Base-by-base conservation (phyloP, 2,888 invertebrate species). In the Sipunculus nudus region DNA sequence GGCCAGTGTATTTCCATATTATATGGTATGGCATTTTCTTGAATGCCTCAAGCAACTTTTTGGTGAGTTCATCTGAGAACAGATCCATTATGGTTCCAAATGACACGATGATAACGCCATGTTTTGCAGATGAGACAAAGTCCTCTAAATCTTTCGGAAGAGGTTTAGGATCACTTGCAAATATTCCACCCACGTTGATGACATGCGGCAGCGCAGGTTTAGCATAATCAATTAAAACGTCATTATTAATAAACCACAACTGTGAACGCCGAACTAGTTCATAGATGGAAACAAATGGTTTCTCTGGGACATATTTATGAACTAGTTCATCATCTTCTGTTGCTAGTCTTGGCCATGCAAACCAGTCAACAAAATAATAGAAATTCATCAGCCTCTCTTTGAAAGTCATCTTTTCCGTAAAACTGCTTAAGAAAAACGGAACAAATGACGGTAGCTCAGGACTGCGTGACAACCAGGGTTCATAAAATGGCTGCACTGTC, bases 71-170 rank as follows among this genome's bases (percentile, higher is more conserved):
- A n/a, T n/a, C n/a, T n/a, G n/a, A n/a, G n/a, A n/a, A n/a, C n/a
- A n/a, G n/a, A n/a, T n/a, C n/a, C n/a, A 39, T 19, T 21, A 52
- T 8, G 39, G 52, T 39, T 6, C 52, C 52, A 21, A 52, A 52
- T 2, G 52, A 52, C 3, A 52, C 39, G 3, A 52, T 28, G 10
- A 52, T 39, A 16, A 52, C 4, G 10, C 52, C 39, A 26, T 39
- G 8, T 39, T 38, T 19, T 13, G 52, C 39, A 23, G 6, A 23
- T 19, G 38, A 38, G n/a, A 40, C 52, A 52, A 52, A 16, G 3
- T 23, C 6, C 2, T 8, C 6, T 13, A 52, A 26, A 19, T 52
- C 25, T 25, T 3, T 16, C 23, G 52, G 52, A 4, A 52, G 39
- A n/a, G 6, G 2, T 8, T 25, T 2, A 39, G 52, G 39, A 25